Percentiles rank a stretch among this genome's conserved stretches.
Conservation (phyloP, 2,113 vertebrate genomes). For the Paedocypris sp. region DNA sequence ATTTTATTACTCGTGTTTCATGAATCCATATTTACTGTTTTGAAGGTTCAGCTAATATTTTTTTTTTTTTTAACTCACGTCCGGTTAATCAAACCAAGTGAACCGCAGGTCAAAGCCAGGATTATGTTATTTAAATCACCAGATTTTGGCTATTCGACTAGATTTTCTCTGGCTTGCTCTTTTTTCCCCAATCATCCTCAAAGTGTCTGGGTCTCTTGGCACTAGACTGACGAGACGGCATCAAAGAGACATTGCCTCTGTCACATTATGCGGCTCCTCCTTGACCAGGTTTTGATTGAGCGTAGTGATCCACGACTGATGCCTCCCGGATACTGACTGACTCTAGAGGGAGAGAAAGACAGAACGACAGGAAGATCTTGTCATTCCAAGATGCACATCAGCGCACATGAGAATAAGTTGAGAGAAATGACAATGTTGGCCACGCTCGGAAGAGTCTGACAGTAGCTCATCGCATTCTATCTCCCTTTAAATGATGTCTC, state of each 20-base stretch:
- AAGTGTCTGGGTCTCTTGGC: constrained; percentile 25
- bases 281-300: constrained; percentile 58
- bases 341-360: constrained; percentile 33
- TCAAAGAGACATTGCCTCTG: constrained; percentile 46
- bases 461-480: constrained; percentile 40
- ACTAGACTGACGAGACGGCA: constrained; percentile 38
- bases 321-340: constrained; percentile 43
- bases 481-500: constrained; percentile 27
- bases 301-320: constrained; percentile 71
- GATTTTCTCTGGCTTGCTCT: neutral
- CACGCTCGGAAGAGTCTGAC: constrained; percentile 55
- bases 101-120: constrained; percentile 18
- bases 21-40: constrained; percentile 18
- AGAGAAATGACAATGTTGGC: constrained; percentile 59
- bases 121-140: constrained; percentile 32
- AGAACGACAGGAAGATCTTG: constrained; percentile 29
- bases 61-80: constrained; percentile 32
- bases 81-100: constrained; percentile 33
- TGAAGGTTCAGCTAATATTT: constrained; percentile 26
- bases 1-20: constrained; percentile 20
- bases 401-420: constrained; percentile 29
- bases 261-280: constrained; percentile 59
- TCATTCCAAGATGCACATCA: constrained; percentile 31
- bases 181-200: neutral
- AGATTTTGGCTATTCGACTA: neutral